Evolutionary conservation across 2,888 invertebrate genomes (phyloP).

Genomic region (Pseudoips prasinana): DNA sequence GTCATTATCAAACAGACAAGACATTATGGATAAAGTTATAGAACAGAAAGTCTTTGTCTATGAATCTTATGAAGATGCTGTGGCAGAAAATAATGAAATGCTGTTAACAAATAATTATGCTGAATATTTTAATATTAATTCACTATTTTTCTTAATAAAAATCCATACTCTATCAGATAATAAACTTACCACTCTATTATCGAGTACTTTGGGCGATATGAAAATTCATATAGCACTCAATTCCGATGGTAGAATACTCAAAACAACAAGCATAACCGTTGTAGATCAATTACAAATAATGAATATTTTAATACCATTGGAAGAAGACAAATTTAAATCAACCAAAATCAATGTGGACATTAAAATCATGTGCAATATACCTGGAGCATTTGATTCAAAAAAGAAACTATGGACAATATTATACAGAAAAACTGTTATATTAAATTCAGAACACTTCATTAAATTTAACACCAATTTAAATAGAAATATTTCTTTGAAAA

Average conservation of each 20-base stretch:
- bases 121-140: constrained; percentile 49
- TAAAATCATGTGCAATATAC: constrained; percentile 53
- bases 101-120: constrained; percentile 47
- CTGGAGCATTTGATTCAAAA: constrained; percentile 48
- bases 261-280: constrained; percentile 51
- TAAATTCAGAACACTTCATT: constrained; percentile 61
- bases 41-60: constrained; percentile 41
- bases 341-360: constrained; percentile 43
- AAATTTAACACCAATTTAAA: constrained; percentile 30
- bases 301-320: constrained; percentile 49
- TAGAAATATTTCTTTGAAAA: constrained; percentile 30
- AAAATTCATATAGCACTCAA: constrained; percentile 53
- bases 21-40: constrained; percentile 54
- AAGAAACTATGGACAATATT: constrained; percentile 53
- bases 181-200: constrained; percentile 36
- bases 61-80: constrained; percentile 55
- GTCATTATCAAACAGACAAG: constrained; percentile 58
- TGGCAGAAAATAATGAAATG: constrained; percentile 37
- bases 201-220: constrained; percentile 28
- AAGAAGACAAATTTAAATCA: constrained; percentile 20
- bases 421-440: constrained; percentile 41
- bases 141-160: constrained; percentile 48
- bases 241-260: constrained; percentile 39
- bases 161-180: constrained; percentile 38
- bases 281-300: constrained; percentile 43